A percentile compares a stretch with the other conserved stretches of the same genome.
Evolutionary conservation across 2,113 vertebrate genomes (phyloP).

Genomic region (Tachuris rubrigastra): DNA sequence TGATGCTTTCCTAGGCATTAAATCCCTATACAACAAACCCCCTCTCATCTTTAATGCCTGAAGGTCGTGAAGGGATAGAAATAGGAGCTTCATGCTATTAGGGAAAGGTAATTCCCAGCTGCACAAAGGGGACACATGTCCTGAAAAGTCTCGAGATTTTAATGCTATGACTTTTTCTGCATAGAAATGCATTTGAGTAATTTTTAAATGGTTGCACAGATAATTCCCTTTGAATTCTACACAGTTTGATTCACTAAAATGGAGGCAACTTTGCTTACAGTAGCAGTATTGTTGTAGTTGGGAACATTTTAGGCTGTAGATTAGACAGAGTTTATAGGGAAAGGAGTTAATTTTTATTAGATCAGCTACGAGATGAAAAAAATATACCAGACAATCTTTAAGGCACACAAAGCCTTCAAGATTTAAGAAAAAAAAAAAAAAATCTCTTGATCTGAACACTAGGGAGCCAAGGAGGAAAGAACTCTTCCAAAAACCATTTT

Average conservation of each 20-base stretch:
- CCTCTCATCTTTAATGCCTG: constrained; percentile 28
- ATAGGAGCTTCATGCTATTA: constrained; percentile 24
- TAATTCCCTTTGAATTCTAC: constrained; percentile 33
- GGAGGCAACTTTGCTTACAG: constrained; percentile 40
- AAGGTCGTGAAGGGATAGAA: background rate
- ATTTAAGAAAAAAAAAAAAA: background rate
- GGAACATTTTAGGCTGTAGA: constrained; percentile 20
- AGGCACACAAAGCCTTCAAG: background rate
- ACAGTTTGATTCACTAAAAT: constrained; percentile 3
- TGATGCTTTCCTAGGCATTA: constrained; percentile 40
- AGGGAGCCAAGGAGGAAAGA: background rate
- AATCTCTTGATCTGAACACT: background rate
- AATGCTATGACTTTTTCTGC: constrained; percentile 28
- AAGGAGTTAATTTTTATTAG: background rate
- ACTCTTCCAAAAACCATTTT: background rate
- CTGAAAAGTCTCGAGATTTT: constrained; percentile 6
- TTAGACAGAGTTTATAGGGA: background rate
- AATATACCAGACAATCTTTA: background rate
- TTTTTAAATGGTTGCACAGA: constrained; percentile 36
- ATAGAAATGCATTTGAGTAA: constrained; percentile 33
- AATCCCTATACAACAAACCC: constrained; percentile 31
- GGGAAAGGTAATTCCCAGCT: constrained; percentile 20
- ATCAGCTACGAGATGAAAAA: background rate
- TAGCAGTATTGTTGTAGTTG: constrained; percentile 9
- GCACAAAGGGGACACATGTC: constrained; percentile 9